phyloP scores from a whole-genome alignment of 1,140 invertebrate species.

The Prorops nasuta region DNA sequence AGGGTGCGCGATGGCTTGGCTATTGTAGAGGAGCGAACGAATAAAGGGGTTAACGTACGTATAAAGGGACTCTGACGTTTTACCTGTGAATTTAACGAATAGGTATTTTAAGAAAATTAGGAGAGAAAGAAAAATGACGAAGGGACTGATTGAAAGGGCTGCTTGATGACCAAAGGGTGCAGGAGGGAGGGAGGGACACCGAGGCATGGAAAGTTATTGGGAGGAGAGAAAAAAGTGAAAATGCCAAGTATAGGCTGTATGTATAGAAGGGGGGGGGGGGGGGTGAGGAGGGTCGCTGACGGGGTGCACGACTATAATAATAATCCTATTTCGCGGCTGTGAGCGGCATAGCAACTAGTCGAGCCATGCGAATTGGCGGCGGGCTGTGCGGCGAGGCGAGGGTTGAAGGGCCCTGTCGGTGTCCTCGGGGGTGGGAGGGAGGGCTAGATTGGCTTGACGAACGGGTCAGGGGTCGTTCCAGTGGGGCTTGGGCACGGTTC shows the following conservation, averaged over 20 bases:
- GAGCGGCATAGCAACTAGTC: conserved; percentile 49
- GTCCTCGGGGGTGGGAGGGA: neutral
- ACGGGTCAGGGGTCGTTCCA: conserved; percentile 34
- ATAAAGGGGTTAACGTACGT: too few relatives aligned
- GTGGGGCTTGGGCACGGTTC: conserved; percentile 37
- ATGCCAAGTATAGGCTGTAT: neutral
- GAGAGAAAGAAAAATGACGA: too few relatives aligned
- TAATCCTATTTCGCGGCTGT: conserved; percentile 50
- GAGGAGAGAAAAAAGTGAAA: too few relatives aligned
- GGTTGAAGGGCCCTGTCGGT: neutral
- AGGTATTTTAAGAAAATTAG: too few relatives aligned
- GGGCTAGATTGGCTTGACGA: conserved; percentile 3
- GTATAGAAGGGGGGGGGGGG: neutral
- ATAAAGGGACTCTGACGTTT: too few relatives aligned
- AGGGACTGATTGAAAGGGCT: too few relatives aligned
- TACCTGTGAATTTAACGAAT: too few relatives aligned
- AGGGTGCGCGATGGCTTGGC: too few relatives aligned
- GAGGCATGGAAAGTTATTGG: too few relatives aligned
- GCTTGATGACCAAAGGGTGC: too few relatives aligned
- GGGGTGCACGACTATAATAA: conserved; percentile 36
- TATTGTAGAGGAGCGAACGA: too few relatives aligned
- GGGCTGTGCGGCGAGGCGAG: conserved; percentile 10
- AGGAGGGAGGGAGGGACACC: too few relatives aligned
- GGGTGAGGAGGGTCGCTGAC: neutral
- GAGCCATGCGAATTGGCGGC: conserved; percentile 33